Evolutionary conservation across 2,797 vertebrate genomes (phyloP).

Genomic region (Pachyuromys duprasi): DNA sequence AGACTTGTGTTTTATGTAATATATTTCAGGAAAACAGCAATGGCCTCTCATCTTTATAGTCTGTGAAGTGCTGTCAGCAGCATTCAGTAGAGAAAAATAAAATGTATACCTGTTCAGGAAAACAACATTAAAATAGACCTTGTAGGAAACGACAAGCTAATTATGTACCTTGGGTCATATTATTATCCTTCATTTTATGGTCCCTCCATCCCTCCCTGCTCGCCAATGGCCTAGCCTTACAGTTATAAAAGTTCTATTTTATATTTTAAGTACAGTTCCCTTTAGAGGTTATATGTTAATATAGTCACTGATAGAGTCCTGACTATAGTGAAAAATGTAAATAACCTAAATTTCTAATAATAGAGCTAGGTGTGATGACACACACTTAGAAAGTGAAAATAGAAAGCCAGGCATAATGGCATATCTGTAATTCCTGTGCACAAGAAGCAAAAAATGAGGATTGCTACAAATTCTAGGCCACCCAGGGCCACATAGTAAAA

Average conservation of each 20-base stretch:
- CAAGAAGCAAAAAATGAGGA: not conserved
- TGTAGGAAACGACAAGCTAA: not conserved
- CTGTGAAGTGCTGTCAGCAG: not conserved
- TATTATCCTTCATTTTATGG: not conserved
- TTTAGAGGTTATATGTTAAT: constrained; percentile 45
- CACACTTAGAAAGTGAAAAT: not conserved
- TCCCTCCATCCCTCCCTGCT: not conserved
- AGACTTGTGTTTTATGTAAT: constrained; percentile 34
- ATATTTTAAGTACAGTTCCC: constrained; percentile 40
- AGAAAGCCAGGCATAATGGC: not conserved
- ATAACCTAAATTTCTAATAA: not conserved
- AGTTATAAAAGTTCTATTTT: constrained; percentile 12
- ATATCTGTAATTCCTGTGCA: not conserved
- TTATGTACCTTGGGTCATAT: not conserved
- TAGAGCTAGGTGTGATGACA: not conserved
- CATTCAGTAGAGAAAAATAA: not conserved
- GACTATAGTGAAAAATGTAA: constrained; percentile 21
- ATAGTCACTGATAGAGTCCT: constrained; percentile 1
- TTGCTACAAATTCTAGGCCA: not conserved
- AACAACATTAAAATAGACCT: not conserved
- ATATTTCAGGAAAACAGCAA: not conserved
- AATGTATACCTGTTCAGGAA: not conserved
- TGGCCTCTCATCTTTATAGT: constrained; percentile 21
- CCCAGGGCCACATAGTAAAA: not conserved
- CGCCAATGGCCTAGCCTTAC: not conserved